These are phyloP conservation scores for Chelonia mydas DNA, from an alignment of 2,797 vertebrate species.

Conservation along the genomic window DNA sequence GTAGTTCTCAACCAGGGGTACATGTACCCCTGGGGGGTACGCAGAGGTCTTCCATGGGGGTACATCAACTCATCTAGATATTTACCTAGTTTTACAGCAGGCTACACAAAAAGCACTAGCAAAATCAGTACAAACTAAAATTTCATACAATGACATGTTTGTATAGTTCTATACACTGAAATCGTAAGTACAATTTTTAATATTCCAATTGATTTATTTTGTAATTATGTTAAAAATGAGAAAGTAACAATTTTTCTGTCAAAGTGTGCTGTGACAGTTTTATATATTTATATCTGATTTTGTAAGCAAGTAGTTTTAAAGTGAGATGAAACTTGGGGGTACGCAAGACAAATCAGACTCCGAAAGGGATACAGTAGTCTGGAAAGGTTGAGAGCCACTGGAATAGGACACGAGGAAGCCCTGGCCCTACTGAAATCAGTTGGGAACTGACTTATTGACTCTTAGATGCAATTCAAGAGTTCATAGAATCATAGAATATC, in stretches of 20 bases:
- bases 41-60: background rate
- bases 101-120: background rate
- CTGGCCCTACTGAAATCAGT: background rate
- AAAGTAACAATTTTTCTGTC: background rate
- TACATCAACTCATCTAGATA: background rate
- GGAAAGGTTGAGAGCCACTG: background rate
- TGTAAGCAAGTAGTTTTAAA: background rate
- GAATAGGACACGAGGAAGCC: background rate
- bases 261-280: background rate
- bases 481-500: background rate
- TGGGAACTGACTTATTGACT: background rate
- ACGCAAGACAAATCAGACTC: background rate
- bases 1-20: accelerated
- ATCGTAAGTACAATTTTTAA: background rate
- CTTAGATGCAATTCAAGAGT: background rate
- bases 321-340: background rate
- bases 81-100: background rate
- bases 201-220: background rate
- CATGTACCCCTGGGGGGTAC: background rate
- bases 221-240: background rate
- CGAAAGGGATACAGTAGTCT: background rate
- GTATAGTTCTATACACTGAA: background rate
- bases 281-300: background rate
- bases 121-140: background rate
- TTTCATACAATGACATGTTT: background rate